A percentile compares a stretch with the other conserved stretches of the same genome.
These are phyloP conservation scores for Cantharis lateralis DNA, from an alignment of 2,888 invertebrate genomes.

Conservation along the genomic window DNA sequence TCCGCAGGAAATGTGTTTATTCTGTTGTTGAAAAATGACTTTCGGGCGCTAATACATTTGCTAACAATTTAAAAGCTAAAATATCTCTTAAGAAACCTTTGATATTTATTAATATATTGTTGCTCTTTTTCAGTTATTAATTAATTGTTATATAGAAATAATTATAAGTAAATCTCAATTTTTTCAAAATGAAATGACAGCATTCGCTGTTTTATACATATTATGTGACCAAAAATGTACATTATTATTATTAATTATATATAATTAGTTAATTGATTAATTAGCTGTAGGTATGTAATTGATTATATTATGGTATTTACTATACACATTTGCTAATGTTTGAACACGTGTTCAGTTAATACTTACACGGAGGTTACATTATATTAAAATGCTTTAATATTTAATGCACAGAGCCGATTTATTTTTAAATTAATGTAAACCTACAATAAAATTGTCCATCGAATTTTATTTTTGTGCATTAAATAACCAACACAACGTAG, in stretches of 20 bases:
- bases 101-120: background rate
- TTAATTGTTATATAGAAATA: background rate
- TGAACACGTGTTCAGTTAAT: conserved; percentile 16
- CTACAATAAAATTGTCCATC: conserved; percentile 18
- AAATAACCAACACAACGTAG: background rate
- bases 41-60: conserved; percentile 30
- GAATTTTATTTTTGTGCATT: conserved; percentile 11
- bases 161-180: too few relatives aligned
- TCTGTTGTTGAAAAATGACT: conserved; percentile 51
- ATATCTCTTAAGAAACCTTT: background rate
- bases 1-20: conserved; percentile 50
- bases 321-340: background rate
- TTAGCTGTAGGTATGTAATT: too few relatives aligned
- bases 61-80: conserved; percentile 25
- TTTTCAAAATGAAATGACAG: background rate
- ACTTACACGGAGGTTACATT: background rate
- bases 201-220: background rate
- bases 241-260: too few relatives aligned
- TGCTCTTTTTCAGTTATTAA: background rate
- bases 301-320: background rate
- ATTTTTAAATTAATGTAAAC: conserved; percentile 13
- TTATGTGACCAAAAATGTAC: too few relatives aligned
- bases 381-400: background rate
- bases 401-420: conserved; percentile 1
- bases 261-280: background rate